These are phyloP conservation scores for Sesia bembeciformis DNA, from an alignment of 2,888 invertebrate species.

Conservation along the genomic window DNA sequence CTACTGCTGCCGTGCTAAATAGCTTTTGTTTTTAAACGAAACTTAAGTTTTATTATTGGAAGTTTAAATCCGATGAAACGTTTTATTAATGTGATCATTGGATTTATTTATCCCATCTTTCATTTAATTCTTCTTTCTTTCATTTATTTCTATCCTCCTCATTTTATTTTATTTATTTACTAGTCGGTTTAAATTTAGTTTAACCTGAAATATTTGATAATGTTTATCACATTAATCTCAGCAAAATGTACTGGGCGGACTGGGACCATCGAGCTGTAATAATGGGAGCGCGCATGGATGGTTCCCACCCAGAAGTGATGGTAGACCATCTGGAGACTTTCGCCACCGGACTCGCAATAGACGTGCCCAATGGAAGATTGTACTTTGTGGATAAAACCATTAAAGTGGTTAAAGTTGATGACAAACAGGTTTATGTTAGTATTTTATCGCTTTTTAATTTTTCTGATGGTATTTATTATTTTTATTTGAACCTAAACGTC, in stretches of 20 bases:
- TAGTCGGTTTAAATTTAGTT: too few relatives aligned
- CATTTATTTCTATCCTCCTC: too few relatives aligned
- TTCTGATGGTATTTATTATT: too few relatives aligned
- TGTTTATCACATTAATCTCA: constrained; percentile 32
- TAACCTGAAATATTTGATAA: not conserved
- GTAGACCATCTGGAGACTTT: constrained; percentile 79
- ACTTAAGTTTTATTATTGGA: too few relatives aligned
- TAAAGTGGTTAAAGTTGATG: constrained; percentile 80
- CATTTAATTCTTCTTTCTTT: too few relatives aligned
- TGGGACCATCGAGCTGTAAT: constrained; percentile 86
- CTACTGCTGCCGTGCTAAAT: too few relatives aligned
- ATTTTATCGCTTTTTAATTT: not conserved
- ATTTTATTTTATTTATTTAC: too few relatives aligned
- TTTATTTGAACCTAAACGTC: too few relatives aligned
- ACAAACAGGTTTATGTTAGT: constrained; percentile 77
- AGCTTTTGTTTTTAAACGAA: too few relatives aligned
- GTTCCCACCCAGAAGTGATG: constrained; percentile 75
- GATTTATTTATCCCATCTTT: too few relatives aligned
- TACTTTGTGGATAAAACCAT: constrained; percentile 88
- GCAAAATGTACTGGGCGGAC: constrained; percentile 93
- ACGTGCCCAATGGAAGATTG: constrained; percentile 83
- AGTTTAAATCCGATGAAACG: too few relatives aligned
- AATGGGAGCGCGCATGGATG: constrained; percentile 90
- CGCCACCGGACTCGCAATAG: constrained; percentile 91
- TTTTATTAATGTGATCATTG: too few relatives aligned